A percentile compares a stretch with the other conserved stretches of the same genome.
Conservation (phyloP, 2,888 invertebrate species). For the Ephialtes manifestator region DNA sequence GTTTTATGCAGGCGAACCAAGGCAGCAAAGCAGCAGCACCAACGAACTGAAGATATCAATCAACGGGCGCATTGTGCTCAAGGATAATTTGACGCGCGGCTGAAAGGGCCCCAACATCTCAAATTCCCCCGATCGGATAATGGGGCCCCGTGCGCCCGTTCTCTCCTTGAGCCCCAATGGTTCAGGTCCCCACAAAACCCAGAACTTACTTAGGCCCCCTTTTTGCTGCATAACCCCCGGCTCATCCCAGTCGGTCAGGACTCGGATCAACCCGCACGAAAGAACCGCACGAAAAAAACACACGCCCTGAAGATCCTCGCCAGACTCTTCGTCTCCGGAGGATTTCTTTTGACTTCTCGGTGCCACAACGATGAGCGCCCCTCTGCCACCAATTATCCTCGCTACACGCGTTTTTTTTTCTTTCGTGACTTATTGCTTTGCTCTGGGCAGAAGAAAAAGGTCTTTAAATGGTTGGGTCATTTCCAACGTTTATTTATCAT, state of each 20-base stretch:
- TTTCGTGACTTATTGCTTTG: constrained; percentile 19
- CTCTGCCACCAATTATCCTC: constrained; percentile 53
- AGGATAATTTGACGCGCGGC: constrained; percentile 84
- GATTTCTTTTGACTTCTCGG: constrained; percentile 31
- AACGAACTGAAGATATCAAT: constrained; percentile 84
- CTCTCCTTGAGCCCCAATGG: constrained; percentile 29
- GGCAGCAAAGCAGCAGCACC: constrained; percentile 59
- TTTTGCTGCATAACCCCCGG: constrained; percentile 27
- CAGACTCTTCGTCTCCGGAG: constrained; percentile 10
- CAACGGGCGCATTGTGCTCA: constrained; percentile 84
- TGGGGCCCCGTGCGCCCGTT: constrained; percentile 70
- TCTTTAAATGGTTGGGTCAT: constrained; percentile 12
- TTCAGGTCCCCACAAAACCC: background rate
- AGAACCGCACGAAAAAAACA: constrained; percentile 36
- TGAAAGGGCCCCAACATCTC: constrained; percentile 83
- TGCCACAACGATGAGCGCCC: constrained; percentile 28
- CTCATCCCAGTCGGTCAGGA: constrained; percentile 27
- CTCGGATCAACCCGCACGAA: constrained; percentile 47
- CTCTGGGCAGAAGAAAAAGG: background rate
- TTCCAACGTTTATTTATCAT: constrained; percentile 18
- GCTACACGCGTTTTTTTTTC: constrained; percentile 24
- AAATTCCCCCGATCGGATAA: constrained; percentile 84
- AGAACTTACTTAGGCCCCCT: constrained; percentile 51
- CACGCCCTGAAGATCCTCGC: constrained; percentile 18
- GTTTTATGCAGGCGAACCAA: constrained; percentile 46